These are phyloP conservation scores for Erebia ligea DNA, from an alignment of 2,888 invertebrate species.

Conservation along the genomic window DNA sequence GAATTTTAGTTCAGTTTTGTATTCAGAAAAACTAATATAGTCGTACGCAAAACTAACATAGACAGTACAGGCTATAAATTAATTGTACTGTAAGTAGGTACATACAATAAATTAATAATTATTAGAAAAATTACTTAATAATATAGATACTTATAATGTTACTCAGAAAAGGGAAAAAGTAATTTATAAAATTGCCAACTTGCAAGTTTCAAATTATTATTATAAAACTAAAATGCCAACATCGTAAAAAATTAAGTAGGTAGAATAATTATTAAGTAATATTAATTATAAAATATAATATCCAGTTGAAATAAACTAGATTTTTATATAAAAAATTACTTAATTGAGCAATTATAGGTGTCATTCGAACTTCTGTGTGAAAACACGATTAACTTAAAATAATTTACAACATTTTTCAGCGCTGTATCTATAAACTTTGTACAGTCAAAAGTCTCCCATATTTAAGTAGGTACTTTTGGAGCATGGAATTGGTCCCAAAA, in stretches of 20 bases:
- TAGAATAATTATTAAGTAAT: not conserved
- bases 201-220: too few species aligned
- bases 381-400: not conserved
- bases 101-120: too few species aligned
- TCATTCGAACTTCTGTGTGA: constrained; percentile 22
- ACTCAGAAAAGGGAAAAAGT: too few species aligned
- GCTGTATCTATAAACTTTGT: not conserved
- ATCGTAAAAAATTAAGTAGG: not conserved
- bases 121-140: too few species aligned
- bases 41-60: too few species aligned
- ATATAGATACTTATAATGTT: too few species aligned
- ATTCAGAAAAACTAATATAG: too few species aligned
- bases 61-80: too few species aligned
- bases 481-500: constrained; percentile 35
- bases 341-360: constrained; percentile 42
- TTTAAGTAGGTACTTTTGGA: not conserved
- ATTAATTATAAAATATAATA: not conserved
- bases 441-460: not conserved
- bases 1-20: too few species aligned
- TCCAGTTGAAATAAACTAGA: not conserved
- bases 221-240: not conserved
- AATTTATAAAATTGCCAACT: too few species aligned
- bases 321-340: not conserved
- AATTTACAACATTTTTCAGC: not conserved
- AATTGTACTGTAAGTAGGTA: too few species aligned